Base-by-base conservation (phyloP, 2,113 vertebrate species). In the Tetraodon nigroviridis region DNA sequence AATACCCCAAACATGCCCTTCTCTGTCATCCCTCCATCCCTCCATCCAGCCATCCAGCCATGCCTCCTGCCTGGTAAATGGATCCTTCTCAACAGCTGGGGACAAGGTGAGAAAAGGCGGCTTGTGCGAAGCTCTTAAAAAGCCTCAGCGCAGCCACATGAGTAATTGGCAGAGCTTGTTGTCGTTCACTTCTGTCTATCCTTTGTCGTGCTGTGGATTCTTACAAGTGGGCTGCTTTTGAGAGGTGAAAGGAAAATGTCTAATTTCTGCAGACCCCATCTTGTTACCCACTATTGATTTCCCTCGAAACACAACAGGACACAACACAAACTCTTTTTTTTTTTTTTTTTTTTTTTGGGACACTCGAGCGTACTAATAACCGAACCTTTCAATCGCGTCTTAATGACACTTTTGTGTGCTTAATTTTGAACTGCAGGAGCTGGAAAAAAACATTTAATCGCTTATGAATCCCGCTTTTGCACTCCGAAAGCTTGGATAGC, bases 101-200 rank as follows among this genome's bases (percentile, higher is more conserved):
- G 83, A 83, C 72, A 61, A 53, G 72, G 67, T 17, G 70, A 75
- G 61, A 77, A 74, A 72, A 61, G 69, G 65, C 90, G 81, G 84
- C 67, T 84, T 76, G 75, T 87, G 85, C 85, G 80, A 91, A 85
- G 90, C 42, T 7, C 92, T 92, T 90, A 90, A 80, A 92, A 91
- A 85, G 87, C 90, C 86, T 85, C 87, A 89, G 88, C 88, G 84
- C 88, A 82, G 89, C 83, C 87, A 78, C 87, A 87, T 90, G 80
- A 24, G 88, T 95, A 94, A 96, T 94, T 94, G 93, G 92, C 85
- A 90, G 75, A 92, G 92, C 92, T 89, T 92, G 90, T 91, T 93
- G 91, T 92, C 90, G 89, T 90, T 92, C 83, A 64, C 90, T 89
- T 86, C 92, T 90, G 91, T 89, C 71, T 89, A 90, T 90, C 91